These are phyloP conservation scores for Metacarcinus magister DNA, from an alignment of 2,888 invertebrate species.

Conservation along the genomic window DNA sequence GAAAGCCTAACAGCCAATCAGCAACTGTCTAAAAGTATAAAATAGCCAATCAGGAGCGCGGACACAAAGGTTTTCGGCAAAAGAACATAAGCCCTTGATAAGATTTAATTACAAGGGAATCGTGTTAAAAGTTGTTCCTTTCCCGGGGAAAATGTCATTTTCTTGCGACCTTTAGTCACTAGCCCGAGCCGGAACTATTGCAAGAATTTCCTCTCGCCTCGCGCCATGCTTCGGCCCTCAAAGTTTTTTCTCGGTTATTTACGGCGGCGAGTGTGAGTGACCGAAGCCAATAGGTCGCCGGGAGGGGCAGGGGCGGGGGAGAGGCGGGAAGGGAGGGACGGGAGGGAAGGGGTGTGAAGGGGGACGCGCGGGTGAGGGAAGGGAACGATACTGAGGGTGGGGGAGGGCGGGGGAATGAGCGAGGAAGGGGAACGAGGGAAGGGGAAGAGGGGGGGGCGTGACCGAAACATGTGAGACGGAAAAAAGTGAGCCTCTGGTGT, in stretches of 20 bases:
- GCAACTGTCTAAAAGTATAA: conserved; percentile 81
- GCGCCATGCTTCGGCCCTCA: conserved; percentile 52
- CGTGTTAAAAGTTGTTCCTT: conserved; percentile 73
- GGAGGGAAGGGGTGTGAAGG: background rate
- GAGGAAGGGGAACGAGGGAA: conserved; percentile 32
- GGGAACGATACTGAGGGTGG: background rate
- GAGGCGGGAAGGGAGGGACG: background rate
- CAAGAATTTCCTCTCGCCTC: conserved; percentile 71
- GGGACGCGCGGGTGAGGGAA: background rate
- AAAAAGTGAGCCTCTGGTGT: conserved; percentile 61
- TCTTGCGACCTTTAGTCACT: conserved; percentile 71
- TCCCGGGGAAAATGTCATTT: conserved; percentile 75
- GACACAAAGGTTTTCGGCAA: conserved; percentile 78
- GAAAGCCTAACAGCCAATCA: conserved; percentile 80
- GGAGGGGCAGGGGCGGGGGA: background rate
- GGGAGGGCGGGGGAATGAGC: background rate
- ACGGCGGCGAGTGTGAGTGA: conserved; percentile 44
- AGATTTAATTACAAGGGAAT: conserved; percentile 80
- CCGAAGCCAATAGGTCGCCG: conserved; percentile 29
- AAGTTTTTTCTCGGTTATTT: conserved; percentile 52
- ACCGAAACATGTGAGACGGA: conserved; percentile 61
- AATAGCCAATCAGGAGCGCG: conserved; percentile 80
- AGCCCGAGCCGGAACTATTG: conserved; percentile 72
- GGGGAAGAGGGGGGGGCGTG: background rate
- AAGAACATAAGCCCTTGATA: conserved; percentile 82